Evolutionary conservation across 2,888 invertebrate species (phyloP).

Genomic region (Chesias legatella): DNA sequence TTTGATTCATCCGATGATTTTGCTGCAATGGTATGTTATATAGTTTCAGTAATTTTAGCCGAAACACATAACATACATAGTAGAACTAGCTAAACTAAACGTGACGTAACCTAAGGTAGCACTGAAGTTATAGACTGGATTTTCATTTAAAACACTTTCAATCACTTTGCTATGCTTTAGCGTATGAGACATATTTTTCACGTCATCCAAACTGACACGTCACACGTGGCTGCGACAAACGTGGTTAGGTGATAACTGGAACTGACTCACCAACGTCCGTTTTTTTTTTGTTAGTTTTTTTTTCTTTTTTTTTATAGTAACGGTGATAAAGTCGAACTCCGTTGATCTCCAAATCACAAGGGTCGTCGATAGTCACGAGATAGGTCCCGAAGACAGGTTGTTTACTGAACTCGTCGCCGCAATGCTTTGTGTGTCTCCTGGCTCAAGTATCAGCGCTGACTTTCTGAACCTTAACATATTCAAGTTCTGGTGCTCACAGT

Average conservation of each 20-base stretch:
- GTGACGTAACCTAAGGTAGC: background rate
- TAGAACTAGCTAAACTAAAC: background rate
- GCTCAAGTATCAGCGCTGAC: no score
- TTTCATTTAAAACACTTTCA: slow-evolving; percentile 1
- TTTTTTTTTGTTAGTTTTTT: no score
- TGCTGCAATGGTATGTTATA: no score
- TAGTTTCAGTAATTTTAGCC: no score
- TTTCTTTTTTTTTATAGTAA: background rate
- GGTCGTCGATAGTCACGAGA: slow-evolving; percentile 1
- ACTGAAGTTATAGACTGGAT: background rate
- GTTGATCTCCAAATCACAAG: background rate
- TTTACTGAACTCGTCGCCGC: no score
- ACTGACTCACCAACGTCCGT: background rate
- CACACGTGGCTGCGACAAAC: background rate
- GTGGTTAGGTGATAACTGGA: background rate
- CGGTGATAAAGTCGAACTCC: background rate
- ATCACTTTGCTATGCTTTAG: slow-evolving; percentile 1
- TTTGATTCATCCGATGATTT: slow-evolving; percentile 2
- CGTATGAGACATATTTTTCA: background rate
- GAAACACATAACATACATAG: background rate
- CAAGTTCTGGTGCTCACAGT: background rate
- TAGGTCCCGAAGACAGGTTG: slow-evolving; percentile 1
- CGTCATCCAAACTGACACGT: background rate
- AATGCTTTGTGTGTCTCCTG: no score
- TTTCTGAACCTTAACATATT: no score